phyloP scores from a whole-genome alignment of 2,797 vertebrate species.

The Tolypeutes matacus region DNA sequence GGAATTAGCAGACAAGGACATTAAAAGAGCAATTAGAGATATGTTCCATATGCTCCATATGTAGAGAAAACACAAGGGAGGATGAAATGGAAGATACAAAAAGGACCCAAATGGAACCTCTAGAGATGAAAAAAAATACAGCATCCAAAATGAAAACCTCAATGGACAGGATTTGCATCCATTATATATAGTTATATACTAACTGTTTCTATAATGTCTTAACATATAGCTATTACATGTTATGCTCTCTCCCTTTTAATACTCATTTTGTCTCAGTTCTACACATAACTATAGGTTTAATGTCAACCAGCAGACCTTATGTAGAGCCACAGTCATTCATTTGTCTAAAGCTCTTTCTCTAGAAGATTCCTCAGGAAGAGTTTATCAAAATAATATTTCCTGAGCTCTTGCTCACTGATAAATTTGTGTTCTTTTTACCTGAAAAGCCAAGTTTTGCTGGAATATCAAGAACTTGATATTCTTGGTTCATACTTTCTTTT shows the following conservation, averaged over 20 bases:
- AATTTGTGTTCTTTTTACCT: not conserved
- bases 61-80: not conserved
- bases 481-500: slow-evolving; percentile 29
- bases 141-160: not conserved
- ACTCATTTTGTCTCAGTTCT: not conserved
- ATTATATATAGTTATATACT: not conserved
- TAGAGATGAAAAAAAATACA: not conserved
- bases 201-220: not conserved
- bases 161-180: not conserved
- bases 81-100: not conserved
- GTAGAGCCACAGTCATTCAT: not conserved
- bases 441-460: not conserved
- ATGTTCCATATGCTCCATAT: not conserved
- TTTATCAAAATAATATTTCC: not conserved
- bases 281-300: not conserved
- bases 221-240: not conserved
- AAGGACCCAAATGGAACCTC: not conserved
- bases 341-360: too few species aligned
- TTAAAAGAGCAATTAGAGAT: not conserved
- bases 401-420: not conserved
- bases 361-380: not conserved
- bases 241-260: not conserved
- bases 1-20: not conserved
- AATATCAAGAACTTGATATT: not conserved
- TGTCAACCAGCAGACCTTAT: not conserved